Conservation (phyloP, 2,113 vertebrate genomes). For the Oryzias woworae region DNA sequence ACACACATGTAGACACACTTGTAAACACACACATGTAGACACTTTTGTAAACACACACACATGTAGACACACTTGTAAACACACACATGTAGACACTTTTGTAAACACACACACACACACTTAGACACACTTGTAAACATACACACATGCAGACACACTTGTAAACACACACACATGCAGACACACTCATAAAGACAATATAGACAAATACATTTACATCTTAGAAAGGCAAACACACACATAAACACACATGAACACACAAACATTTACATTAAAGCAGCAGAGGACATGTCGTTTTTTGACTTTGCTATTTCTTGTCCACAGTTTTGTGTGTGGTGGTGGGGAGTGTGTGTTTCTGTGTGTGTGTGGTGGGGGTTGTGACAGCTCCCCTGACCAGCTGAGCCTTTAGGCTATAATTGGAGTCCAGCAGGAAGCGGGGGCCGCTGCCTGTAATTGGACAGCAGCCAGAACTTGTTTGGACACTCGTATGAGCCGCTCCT, state of each 20-base stretch:
- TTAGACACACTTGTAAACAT: too few relatives aligned
- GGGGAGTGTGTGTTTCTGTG: too few relatives aligned
- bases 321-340: slow-evolving; percentile 12
- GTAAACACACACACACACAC: too few relatives aligned
- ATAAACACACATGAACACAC: slow-evolving; percentile 2
- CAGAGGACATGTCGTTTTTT: slow-evolving; percentile 62
- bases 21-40: too few relatives aligned
- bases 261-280: slow-evolving; percentile 4
- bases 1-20: too few relatives aligned
- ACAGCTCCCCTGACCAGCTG: slow-evolving; percentile 67
- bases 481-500: slow-evolving; percentile 49
- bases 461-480: slow-evolving; percentile 60
- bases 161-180: background rate
- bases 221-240: background rate
- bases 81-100: too few relatives aligned
- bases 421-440: slow-evolving; percentile 60
- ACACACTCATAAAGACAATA: background rate
- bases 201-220: background rate
- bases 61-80: too few relatives aligned
- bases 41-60: too few relatives aligned
- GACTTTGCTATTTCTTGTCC: slow-evolving; percentile 56
- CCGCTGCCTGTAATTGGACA: slow-evolving; percentile 71
- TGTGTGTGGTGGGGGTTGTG: slow-evolving; percentile 29
- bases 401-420: slow-evolving; percentile 70
- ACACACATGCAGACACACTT: too few relatives aligned